Base-by-base conservation (phyloP, 2,797 vertebrate genomes). In the Corythornis leucogaster region DNA sequence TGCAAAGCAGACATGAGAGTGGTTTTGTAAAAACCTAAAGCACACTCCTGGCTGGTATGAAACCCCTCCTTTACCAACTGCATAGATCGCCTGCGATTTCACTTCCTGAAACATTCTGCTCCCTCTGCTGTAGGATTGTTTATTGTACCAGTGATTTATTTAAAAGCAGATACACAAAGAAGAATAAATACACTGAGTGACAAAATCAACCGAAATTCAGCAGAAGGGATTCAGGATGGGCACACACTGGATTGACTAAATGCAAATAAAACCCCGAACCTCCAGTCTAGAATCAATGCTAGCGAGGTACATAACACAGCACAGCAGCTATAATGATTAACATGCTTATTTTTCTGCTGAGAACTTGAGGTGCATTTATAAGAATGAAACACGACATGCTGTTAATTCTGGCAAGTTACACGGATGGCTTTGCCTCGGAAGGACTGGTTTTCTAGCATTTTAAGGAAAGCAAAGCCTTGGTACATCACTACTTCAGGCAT, bases 151-250 rank as follows among this genome's bases (percentile, higher is more conserved):
- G 15, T 53, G 86, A 48, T 95, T 88, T 91, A 77, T 76, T 90
- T 90, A 84, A 82, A 80, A 61, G 88, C 87, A 96, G 91, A 96
- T 77, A 54, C 74, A 96, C 91, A 96, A 95, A 97, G 97, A 96
- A 93, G 91, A 95, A 97, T 84, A 96, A 95, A 96, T 93, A 76
- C 26, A 96, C 48, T 55, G 61, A 55, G 90, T 87, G 85, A 91
- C 91, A 95, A 94, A 95, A 97, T 94, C 96, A 70, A 95, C 95
- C 95, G 63, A 87, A 95, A 97, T 96, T 93, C 93, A 95, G 79
- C 96, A 90, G 90, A 69, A 82, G 28, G 61, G 59, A 87, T 87
- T 89, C 69, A 30, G 74, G 94, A 96, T 94, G 92, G 95, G 92
- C 94, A 86, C 63, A 91, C 69, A 18, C 43, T 76, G 83, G 81